phyloP scores from a whole-genome alignment of 1,140 invertebrate genomes.

The Drosophila orena region DNA sequence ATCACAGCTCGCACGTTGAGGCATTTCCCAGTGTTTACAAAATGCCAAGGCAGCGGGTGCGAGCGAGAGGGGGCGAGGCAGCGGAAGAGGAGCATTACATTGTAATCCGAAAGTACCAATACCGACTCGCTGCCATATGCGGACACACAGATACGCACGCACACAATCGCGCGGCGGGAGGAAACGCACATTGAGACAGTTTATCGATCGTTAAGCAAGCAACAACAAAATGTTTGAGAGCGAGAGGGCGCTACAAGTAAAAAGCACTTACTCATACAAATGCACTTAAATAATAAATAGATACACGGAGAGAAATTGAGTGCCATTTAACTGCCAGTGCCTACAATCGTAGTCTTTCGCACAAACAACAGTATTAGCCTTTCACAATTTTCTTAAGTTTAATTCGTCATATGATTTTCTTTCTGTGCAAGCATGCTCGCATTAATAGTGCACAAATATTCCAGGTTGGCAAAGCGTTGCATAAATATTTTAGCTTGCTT shows the following conservation, averaged over 20 bases:
- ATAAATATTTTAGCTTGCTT: slow-evolving; percentile 62
- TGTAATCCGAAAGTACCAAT: slow-evolving; percentile 53
- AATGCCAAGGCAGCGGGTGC: slow-evolving; percentile 15
- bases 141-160: slow-evolving; percentile 32
- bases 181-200: slow-evolving; percentile 51
- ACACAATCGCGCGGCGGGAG: slow-evolving; percentile 40
- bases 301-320: neutral
- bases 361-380: neutral
- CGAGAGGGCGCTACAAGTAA: slow-evolving; percentile 26
- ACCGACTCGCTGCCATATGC: slow-evolving; percentile 18
- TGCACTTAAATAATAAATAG: slow-evolving; percentile 56
- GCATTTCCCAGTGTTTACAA: slow-evolving; percentile 38
- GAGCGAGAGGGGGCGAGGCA: neutral
- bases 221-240: slow-evolving; percentile 35
- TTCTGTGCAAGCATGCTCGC: neutral
- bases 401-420: neutral
- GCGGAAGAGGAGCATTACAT: slow-evolving; percentile 60
- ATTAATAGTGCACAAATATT: slow-evolving; percentile 53
- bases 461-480: slow-evolving; percentile 58
- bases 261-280: slow-evolving; percentile 40
- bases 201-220: slow-evolving; percentile 70
- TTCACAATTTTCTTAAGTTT: neutral
- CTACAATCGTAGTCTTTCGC: no score
- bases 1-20: slow-evolving; percentile 19
- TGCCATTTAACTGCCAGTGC: neutral